Conservation (phyloP, 2,113 vertebrate genomes). For the Gulo gulo region DNA sequence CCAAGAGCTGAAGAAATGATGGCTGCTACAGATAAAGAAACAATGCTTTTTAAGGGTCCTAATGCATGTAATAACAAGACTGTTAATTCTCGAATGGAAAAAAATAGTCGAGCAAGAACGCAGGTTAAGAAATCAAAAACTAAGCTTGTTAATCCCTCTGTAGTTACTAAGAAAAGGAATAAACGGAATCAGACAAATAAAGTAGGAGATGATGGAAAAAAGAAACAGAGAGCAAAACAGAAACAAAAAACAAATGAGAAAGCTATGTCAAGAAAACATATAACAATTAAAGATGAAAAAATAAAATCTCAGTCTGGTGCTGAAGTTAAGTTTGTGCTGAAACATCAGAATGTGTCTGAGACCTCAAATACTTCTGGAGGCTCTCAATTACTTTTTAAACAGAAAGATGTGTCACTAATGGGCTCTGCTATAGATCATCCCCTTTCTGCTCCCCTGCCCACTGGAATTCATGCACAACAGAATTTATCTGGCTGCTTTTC, state of each 20-base stretch:
- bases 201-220: slow-evolving; percentile 79
- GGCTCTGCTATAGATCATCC: slow-evolving; percentile 81
- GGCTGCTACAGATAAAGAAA: slow-evolving; percentile 86
- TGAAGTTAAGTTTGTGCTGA: slow-evolving; percentile 78
- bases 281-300: slow-evolving; percentile 83
- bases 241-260: slow-evolving; percentile 82
- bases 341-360: slow-evolving; percentile 77
- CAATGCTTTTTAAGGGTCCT: slow-evolving; percentile 84
- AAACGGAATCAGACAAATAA: slow-evolving; percentile 82
- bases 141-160: slow-evolving; percentile 76
- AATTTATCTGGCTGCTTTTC: slow-evolving; percentile 79
- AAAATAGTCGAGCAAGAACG: slow-evolving; percentile 81
- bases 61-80: slow-evolving; percentile 79
- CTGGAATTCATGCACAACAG: slow-evolving; percentile 75
- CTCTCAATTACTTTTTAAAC: slow-evolving; percentile 80
- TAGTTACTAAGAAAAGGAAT: slow-evolving; percentile 84
- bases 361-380: slow-evolving; percentile 68
- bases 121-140: slow-evolving; percentile 87
- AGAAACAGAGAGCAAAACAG: slow-evolving; percentile 81
- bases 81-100: slow-evolving; percentile 74
- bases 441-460: slow-evolving; percentile 82
- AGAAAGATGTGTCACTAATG: slow-evolving; percentile 77
- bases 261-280: slow-evolving; percentile 79
- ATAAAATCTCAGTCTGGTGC: slow-evolving; percentile 58
- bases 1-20: slow-evolving; percentile 87